phyloP scores from a whole-genome alignment of 1,140 invertebrate species.

The Arctopsyche grandis region DNA sequence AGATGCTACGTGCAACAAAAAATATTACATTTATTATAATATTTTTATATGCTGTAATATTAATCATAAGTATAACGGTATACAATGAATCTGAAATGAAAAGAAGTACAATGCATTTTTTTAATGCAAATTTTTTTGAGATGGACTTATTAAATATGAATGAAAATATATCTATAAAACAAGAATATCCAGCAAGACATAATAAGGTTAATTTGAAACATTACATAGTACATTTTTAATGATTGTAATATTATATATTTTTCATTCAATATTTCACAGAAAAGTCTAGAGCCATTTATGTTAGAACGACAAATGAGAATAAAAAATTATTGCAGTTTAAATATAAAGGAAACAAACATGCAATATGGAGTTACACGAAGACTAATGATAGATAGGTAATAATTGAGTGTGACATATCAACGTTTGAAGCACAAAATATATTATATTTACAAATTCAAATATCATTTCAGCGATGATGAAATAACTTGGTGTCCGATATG shows the following conservation, averaged over 20 bases:
- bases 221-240: no score
- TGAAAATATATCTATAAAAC: no score
- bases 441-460: conserved; percentile 19
- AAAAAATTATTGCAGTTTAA: conserved; percentile 41
- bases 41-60: background rate
- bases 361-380: conserved; percentile 27
- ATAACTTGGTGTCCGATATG: conserved; percentile 70
- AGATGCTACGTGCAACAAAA: background rate
- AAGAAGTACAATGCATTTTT: background rate
- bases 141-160: no score
- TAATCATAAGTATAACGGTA: background rate
- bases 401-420: background rate
- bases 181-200: no score
- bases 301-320: conserved; percentile 22
- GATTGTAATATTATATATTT: no score
- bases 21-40: background rate
- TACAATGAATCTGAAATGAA: background rate
- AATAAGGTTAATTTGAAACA: no score
- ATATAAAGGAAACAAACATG: conserved; percentile 7
- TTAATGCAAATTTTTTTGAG: no score
- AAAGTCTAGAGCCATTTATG: conserved; percentile 3
- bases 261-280: background rate
- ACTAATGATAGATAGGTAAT: conserved; percentile 41
- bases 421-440: background rate
- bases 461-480: conserved; percentile 58